Base-by-base conservation (phyloP, 2,797 vertebrate species). In the Distichodus sexfasciatus region DNA sequence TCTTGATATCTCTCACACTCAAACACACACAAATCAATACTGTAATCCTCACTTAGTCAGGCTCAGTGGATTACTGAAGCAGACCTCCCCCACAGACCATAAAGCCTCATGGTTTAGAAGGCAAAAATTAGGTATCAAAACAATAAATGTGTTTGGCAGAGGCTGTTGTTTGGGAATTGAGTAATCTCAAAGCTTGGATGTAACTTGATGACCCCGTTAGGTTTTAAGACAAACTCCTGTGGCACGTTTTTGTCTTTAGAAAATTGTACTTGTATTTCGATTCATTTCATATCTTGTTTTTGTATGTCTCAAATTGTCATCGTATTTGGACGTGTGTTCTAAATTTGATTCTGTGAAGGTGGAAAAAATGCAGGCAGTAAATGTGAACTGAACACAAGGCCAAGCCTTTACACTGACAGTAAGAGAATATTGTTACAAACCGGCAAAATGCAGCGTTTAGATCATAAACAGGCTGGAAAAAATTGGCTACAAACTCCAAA, bases 251-350 rank as follows among this genome's bases (percentile, higher is more conserved):
- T n/a, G 35, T 51, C 47, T 59, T 19, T 54, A n/a, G 51, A 33
- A 62, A 70, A 44, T 44, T 28, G 4, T 69, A 17, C 62, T 69
- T 70, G 38, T 70, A 35, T 69, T 69, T 61, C 31, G 57, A 43
- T 12, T 40, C 14, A 38, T 26, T 8, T 51, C 9, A 5, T 55
- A 21, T 31, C 40, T 5, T 60, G 21, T 14, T 43, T 54, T 21
- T 60, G 26, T 69, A 44, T 53, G 58, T 70, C 46, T 43, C 28
- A 8, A 21, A 21, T 46, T 9, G 55, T 36, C 5, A 3, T 23
- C 15, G 55, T 10, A 44, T 29, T 65, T 8, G n/a, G 21, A 51
- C 55, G 33, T 5, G 6, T 51, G 10, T 51, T n/a, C n/a, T 14
- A 51, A 11, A 24, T 58, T 47, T 60, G 26, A 48, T 60, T 60